Evolutionary conservation across 2,888 invertebrate species (phyloP).

Genomic region (Stratiomys singularior): DNA sequence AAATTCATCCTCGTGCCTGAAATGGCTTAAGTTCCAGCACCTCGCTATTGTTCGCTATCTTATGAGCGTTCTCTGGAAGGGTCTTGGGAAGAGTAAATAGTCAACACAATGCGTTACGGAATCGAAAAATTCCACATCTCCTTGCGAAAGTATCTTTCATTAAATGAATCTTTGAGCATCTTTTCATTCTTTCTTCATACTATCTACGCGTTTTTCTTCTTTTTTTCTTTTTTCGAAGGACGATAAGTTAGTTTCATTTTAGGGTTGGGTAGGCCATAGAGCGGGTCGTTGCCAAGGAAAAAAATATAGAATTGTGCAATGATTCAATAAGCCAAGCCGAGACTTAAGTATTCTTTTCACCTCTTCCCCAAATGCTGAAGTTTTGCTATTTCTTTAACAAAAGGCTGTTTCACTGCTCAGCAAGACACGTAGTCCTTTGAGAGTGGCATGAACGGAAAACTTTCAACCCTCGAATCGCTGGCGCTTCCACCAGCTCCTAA

Average conservation of each 20-base stretch:
- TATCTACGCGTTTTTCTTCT: too few relatives aligned
- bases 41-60: conserved; percentile 16
- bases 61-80: neutral
- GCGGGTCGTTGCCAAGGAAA: too few relatives aligned
- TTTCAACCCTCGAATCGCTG: neutral
- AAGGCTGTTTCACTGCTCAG: neutral
- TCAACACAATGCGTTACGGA: neutral
- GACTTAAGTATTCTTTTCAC: conserved; percentile 1
- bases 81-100: neutral
- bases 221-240: neutral
- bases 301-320: conserved; percentile 25
- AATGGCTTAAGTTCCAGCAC: neutral
- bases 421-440: conserved; percentile 19
- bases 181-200: neutral
- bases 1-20: neutral
- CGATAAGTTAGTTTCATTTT: neutral
- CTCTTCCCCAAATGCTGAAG: neutral
- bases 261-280: neutral
- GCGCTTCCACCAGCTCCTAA: conserved; percentile 36
- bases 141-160: neutral
- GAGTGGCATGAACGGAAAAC: neutral
- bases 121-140: conserved; percentile 28
- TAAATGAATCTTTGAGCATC: neutral
- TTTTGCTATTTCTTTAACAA: conserved; percentile 26
- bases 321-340: conserved; percentile 28